Evolutionary conservation across 2,113 vertebrate species (phyloP), one percentile per base, ranked within the genome.

Genomic region (Erythrocercus mccallii): DNA sequence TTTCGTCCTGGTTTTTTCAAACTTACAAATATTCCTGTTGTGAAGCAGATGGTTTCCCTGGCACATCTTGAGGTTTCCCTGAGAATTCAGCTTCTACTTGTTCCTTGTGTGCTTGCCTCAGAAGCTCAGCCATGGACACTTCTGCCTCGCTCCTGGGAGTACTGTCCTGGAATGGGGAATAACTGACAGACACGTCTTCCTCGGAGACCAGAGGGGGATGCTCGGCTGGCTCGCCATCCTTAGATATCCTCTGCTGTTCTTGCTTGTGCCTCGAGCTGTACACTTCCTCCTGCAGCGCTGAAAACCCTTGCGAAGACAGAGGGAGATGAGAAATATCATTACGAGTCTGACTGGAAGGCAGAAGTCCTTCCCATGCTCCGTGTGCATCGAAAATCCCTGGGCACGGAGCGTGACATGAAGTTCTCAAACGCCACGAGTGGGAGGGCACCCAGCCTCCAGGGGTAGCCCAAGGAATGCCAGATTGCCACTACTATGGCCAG

Each of bases 261-360:
- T 97, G 92, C 81, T 96, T 97, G 20, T 94, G 95, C 47, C 96
- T 98, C 10, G 98, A 97, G 48, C 98, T 98, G 94, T 97, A 98
- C 15, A 99, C 96, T 80, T 99, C 99, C 82, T 99, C 99, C 27
- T 98, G 99, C 74, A 99, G 98, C 9, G 98, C 98, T 73, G 99
- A 99, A 97, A 99, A 99, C 50, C 99, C 99, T 97, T 58, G 98
- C 62, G 27, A 51, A 44, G 50, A 85, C 21, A 94, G 8, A 88
- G 86, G 12, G 12, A 85, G 77, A 79, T 6, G 23, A 86, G 22
- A 74, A 62, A 66, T 5, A 21, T 9, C 4, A 4, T 69, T 64
- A 81, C 3, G 33, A 42, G 12, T 30, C 56, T 74, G 14, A 40
- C 10, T 20, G 27, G 38, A 68, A 81, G 1, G 12, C 66, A 30